Evolutionary conservation across 2,113 vertebrate genomes (phyloP).

Genomic region (Verasper variegatus): DNA sequence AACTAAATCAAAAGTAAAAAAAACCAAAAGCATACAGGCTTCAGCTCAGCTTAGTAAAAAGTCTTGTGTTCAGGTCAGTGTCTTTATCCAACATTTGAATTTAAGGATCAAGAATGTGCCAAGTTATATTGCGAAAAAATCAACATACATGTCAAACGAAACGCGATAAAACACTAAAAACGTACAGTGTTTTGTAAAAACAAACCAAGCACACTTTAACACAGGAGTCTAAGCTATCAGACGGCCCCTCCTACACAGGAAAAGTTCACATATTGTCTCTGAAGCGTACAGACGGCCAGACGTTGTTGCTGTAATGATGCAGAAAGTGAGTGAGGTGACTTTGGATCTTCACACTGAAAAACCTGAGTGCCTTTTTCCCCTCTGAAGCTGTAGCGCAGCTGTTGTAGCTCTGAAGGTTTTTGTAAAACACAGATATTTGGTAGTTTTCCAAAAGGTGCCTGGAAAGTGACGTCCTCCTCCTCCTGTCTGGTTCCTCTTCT

Average conservation of each 20-base stretch:
- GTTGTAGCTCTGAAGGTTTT: slow-evolving; percentile 21
- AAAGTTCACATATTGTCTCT: slow-evolving; percentile 46
- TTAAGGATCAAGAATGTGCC: slow-evolving; percentile 67
- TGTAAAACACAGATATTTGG: slow-evolving; percentile 22
- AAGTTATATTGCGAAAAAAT: slow-evolving; percentile 30
- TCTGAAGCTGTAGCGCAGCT: slow-evolving; percentile 30
- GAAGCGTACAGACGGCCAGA: slow-evolving; percentile 10
- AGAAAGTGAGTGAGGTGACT: slow-evolving; percentile 1
- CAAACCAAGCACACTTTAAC: slow-evolving; percentile 35
- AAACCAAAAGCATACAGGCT: slow-evolving; percentile 8
- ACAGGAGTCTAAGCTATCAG: slow-evolving; percentile 19
- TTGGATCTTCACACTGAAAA: slow-evolving; percentile 48
- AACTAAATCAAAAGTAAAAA: background rate
- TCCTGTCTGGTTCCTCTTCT: slow-evolving; percentile 11
- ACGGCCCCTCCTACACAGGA: slow-evolving; percentile 16
- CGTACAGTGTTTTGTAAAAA: slow-evolving; percentile 65
- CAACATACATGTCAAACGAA: slow-evolving; percentile 30
- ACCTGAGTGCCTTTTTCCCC: slow-evolving; percentile 64
- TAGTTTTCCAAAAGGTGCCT: slow-evolving; percentile 24
- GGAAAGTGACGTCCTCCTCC: slow-evolving; percentile 12
- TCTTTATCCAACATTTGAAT: slow-evolving; percentile 45
- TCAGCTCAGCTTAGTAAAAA: slow-evolving; percentile 38
- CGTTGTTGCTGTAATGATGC: slow-evolving; percentile 7
- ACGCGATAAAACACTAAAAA: slow-evolving; percentile 38
- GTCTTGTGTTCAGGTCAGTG: slow-evolving; percentile 51